Percentiles rank a stretch among this genome's conserved stretches.
phyloP scores from a whole-genome alignment of 1,140 invertebrate genomes.

The Eufriesea mexicana region DNA sequence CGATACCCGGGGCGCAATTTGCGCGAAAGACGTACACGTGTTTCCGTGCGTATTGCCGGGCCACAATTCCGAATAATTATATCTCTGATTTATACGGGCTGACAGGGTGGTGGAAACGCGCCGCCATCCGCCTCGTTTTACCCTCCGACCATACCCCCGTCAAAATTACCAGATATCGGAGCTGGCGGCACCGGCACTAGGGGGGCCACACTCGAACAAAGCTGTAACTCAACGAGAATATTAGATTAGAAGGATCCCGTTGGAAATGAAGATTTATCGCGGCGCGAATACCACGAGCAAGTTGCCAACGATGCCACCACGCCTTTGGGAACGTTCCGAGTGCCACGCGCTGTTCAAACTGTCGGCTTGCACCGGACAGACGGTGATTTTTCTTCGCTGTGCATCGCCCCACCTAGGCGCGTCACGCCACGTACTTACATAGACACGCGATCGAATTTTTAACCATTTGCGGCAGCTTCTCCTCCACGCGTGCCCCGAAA shows the following conservation, averaged over 20 bases:
- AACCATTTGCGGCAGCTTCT: background rate
- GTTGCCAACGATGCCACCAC: background rate
- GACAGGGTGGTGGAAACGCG: background rate
- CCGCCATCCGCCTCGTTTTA: constrained; percentile 4
- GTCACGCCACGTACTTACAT: too few species aligned
- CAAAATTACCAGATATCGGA: constrained; percentile 15
- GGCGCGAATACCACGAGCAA: background rate
- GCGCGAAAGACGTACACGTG: constrained; percentile 39
- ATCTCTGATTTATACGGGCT: constrained; percentile 32
- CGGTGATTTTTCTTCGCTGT: constrained; percentile 10
- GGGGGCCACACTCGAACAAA: constrained; percentile 11
- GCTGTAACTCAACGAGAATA: constrained; percentile 43
- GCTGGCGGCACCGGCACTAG: background rate
- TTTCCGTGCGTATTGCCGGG: constrained; percentile 22
- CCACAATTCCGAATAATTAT: constrained; percentile 48
- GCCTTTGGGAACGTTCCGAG: background rate
- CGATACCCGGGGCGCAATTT: constrained; percentile 58
- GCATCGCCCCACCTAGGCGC: background rate
- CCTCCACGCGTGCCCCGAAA: too few species aligned
- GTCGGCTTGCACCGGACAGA: background rate
- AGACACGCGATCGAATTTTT: background rate
- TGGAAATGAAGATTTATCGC: constrained; percentile 44
- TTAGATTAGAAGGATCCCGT: constrained; percentile 38
- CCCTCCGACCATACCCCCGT: background rate
- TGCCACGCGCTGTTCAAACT: background rate